Evolutionary conservation across 2,797 vertebrate species (phyloP), one percentile per base, ranked within the genome.

Genomic region (Varecia variegata): DNA sequence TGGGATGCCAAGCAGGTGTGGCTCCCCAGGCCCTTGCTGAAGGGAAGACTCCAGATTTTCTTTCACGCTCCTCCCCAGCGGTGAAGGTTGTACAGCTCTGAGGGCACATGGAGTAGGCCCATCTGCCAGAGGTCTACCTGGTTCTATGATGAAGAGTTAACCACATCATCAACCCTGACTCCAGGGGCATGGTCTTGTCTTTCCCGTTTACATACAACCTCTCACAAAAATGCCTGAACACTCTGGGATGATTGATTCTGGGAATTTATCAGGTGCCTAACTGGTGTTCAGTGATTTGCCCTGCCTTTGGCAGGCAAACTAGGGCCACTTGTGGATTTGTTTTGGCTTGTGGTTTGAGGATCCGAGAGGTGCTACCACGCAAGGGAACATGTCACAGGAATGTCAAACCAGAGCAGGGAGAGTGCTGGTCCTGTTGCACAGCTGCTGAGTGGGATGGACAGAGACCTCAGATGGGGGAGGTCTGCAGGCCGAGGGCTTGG

Each of bases 171-270:
- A 25, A 18, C 11, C 0, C 54, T 56, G 21, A 47, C 11, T 40
- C 1, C 2, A 17, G 35, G 40, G 7, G 1, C 30, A 2, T 0
- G 18, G 56, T 21, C 30, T 71, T 3, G 4, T 35, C 30, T 35
- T 47, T 45, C 14, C 5, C 7, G 3, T 15, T 43, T 65, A 15
- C 15, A 20, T 27, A 15, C 30, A 40, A 32, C 73, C 13, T 62
- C 50, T 90, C 50, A 7, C 7, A 1, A 20, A 32, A 76, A 27
- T 2, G 8, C 65, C 62, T 7, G 5, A 45, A 52, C 25, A 35
- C 54, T 73, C 82, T 17, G 5, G 73, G 68, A 10, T 12, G 50
- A 3, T 0, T 1, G 38, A 23, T 52, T 45, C 68, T 79, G 23
- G 15, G 15, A 67, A 45, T 0, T 70, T 20, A 62, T 38, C 35